Evolutionary conservation across 1,140 invertebrate species (phyloP).

Genomic region (Triops longicaudatus): DNA sequence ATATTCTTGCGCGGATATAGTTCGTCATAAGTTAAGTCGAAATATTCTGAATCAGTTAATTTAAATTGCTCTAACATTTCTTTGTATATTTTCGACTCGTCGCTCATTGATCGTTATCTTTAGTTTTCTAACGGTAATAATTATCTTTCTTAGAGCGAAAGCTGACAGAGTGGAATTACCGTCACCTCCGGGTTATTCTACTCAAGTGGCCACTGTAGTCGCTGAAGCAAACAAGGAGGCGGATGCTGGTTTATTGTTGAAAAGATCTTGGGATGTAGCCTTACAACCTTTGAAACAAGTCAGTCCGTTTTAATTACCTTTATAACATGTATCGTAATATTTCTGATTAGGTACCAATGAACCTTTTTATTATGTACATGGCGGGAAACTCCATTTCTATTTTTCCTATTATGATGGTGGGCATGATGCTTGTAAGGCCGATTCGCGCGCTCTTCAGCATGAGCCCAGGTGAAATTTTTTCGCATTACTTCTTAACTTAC

Average conservation of each 20-base stretch:
- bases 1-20: no score
- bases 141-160: constrained; percentile 20
- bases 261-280: constrained; percentile 96
- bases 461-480: constrained; percentile 41
- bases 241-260: constrained; percentile 76
- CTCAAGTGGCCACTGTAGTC: constrained; percentile 56
- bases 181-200: constrained; percentile 73
- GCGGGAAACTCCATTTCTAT: constrained; percentile 98
- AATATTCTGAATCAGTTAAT: no score
- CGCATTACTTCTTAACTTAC: constrained; percentile 22
- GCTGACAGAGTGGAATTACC: constrained; percentile 45
- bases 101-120: no score
- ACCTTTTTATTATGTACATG: constrained; percentile 99
- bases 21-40: no score
- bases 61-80: no score
- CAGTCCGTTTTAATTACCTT: background rate
- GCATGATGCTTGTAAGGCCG: constrained; percentile 93
- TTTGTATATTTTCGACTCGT: no score
- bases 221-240: constrained; percentile 63
- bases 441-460: constrained; percentile 89
- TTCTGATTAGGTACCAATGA: constrained; percentile 76
- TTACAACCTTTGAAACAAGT: constrained; percentile 84
- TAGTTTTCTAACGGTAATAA: no score
- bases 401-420: constrained; percentile 99
- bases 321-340: background rate